Percentiles rank a stretch among this genome's conserved stretches.
These are phyloP conservation scores for Brachyptera risi DNA, from an alignment of 2,888 invertebrate species.

Conservation along the genomic window DNA sequence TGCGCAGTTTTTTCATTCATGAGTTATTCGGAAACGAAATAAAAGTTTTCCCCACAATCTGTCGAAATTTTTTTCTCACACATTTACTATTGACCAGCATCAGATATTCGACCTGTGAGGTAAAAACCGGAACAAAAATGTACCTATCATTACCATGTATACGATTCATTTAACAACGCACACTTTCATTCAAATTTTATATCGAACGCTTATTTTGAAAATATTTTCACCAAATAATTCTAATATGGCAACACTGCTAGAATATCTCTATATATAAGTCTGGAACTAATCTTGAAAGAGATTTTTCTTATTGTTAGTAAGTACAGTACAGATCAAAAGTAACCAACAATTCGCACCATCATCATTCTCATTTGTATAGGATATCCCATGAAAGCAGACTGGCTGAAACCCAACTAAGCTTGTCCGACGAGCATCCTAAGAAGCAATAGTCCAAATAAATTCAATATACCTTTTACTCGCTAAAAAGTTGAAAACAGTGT, in stretches of 20 bases:
- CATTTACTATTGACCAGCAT: not conserved
- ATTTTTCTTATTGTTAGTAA: not conserved
- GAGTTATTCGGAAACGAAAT: no score
- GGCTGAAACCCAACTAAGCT: no score
- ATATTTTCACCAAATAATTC: not conserved
- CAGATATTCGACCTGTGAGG: not conserved
- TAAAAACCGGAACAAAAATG: not conserved
- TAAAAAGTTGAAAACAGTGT: no score
- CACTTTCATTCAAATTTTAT: not conserved
- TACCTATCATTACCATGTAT: not conserved
- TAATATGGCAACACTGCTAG: not conserved
- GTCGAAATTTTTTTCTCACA: not conserved
- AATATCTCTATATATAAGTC: not conserved
- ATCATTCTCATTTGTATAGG: not conserved
- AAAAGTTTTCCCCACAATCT: no score
- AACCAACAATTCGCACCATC: not conserved
- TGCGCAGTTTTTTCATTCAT: not conserved
- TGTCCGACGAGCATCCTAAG: no score
- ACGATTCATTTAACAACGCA: not conserved
- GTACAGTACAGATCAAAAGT: not conserved
- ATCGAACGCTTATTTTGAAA: not conserved
- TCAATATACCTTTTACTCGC: no score
- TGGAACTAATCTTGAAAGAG: not conserved
- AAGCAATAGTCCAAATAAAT: no score
- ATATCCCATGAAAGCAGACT: not conserved